Evolutionary conservation across 1,140 invertebrate genomes (phyloP).

Genomic region (Drosophila gunungcola): DNA sequence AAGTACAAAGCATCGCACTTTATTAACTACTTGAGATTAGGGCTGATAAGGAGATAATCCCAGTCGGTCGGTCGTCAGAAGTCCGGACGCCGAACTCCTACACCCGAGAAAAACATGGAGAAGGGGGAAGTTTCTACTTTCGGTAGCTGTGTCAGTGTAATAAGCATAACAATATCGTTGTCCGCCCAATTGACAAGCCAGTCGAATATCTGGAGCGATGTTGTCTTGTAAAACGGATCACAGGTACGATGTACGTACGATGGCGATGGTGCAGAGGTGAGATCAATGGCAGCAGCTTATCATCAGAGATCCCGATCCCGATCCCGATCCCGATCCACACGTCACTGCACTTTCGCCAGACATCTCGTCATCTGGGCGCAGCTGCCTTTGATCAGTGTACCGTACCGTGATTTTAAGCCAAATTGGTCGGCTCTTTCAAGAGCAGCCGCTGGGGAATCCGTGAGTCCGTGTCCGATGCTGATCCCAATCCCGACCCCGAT

Average conservation of each 20-base stretch:
- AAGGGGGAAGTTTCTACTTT: slow-evolving; percentile 26
- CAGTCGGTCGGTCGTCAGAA: slow-evolving; percentile 64
- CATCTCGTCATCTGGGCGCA: slow-evolving; percentile 62
- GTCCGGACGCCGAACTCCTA: slow-evolving; percentile 59
- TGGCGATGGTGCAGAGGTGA: slow-evolving; percentile 52
- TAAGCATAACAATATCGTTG: slow-evolving; percentile 84
- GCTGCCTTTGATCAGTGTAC: slow-evolving; percentile 82
- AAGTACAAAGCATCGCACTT: slow-evolving; percentile 84
- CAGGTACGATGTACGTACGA: slow-evolving; percentile 44
- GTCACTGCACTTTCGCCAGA: slow-evolving; percentile 76
- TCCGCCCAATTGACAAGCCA: slow-evolving; percentile 80
- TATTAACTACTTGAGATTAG: slow-evolving; percentile 85
- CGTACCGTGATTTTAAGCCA: slow-evolving; percentile 83
- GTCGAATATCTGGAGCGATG: slow-evolving; percentile 61
- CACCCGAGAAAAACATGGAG: slow-evolving; percentile 7
- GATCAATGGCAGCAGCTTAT: slow-evolving; percentile 76
- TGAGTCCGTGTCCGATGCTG: slow-evolving; percentile 17
- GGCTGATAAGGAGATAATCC: slow-evolving; percentile 84
- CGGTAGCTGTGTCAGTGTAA: slow-evolving; percentile 80
- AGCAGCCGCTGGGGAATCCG: slow-evolving; percentile 41
- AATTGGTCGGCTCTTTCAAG: slow-evolving; percentile 63
- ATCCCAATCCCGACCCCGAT: neutral
- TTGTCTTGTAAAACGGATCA: slow-evolving; percentile 75
- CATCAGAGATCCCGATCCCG: slow-evolving; percentile 21
- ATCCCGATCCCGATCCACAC: slow-evolving; percentile 56